phyloP scores from a whole-genome alignment of 2,113 vertebrate genomes.

The Tautogolabrus adspersus region DNA sequence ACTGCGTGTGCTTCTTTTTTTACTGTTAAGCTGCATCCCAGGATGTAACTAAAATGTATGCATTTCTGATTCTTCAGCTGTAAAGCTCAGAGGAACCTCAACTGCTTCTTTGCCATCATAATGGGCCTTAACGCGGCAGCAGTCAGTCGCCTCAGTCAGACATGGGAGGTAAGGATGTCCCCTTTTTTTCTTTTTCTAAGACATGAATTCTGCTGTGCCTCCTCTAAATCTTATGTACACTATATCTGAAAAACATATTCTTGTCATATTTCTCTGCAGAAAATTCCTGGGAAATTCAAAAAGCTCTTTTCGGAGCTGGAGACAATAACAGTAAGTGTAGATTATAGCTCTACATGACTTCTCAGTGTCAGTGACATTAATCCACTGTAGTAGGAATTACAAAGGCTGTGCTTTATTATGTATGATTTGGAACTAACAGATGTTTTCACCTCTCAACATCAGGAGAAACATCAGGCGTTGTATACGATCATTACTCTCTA shows the following conservation, averaged over 20 bases:
- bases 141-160: constrained; percentile 93
- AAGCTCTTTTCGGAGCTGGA: constrained; percentile 98
- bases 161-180: constrained; percentile 92
- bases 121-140: constrained; percentile 98
- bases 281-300: constrained; percentile 98
- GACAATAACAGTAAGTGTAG: constrained; percentile 88
- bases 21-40: neutral
- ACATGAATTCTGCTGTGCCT: neutral
- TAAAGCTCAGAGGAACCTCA: constrained; percentile 96
- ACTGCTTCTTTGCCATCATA: constrained; percentile 97
- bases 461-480: constrained; percentile 30
- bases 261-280: constrained; percentile 80
- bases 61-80: constrained; percentile 84
- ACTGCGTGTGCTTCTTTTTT: constrained; percentile 22
- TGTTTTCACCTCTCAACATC: constrained; percentile 27
- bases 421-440: constrained; percentile 5
- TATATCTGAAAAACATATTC: neutral
- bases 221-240: neutral
- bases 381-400: neutral
- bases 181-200: neutral
- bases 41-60: constrained; percentile 8
- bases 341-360: neutral
- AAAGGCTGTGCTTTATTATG: neutral
- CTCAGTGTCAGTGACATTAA: neutral
- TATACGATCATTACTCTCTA: constrained; percentile 19